Percentiles rank a stretch among this genome's conserved stretches.
phyloP scores from a whole-genome alignment of 2,797 vertebrate species.

The Hydrolagus colliei region DNA sequence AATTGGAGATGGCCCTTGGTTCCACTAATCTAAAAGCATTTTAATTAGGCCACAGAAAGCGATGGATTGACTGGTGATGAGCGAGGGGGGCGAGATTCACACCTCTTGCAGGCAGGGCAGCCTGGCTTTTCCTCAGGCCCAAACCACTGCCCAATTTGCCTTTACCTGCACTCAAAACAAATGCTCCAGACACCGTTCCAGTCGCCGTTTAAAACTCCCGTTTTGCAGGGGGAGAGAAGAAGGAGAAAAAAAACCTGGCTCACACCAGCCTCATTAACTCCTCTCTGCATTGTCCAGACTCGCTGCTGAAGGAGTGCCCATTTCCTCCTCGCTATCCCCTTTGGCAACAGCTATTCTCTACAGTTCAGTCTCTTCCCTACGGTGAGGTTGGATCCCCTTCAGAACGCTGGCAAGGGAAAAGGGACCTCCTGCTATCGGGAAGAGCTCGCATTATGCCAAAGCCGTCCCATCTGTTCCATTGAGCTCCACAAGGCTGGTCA shows the following conservation, averaged over 20 bases:
- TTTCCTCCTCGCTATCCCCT: not conserved
- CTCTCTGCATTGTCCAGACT: too few relatives aligned
- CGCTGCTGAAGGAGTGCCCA: not conserved
- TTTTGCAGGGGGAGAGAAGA: not conserved
- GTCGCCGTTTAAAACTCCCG: too few relatives aligned
- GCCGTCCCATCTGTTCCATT: not conserved
- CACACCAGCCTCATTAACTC: not conserved
- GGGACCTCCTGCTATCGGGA: not conserved
- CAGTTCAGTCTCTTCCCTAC: too few relatives aligned
- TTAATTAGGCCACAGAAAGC: slow-evolving; percentile 29
- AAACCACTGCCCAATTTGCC: too few relatives aligned
- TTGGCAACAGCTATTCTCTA: too few relatives aligned
- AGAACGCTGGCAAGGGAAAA: not conserved
- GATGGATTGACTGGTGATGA: slow-evolving; percentile 14
- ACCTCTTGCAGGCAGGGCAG: slow-evolving; percentile 10
- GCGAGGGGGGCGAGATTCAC: slow-evolving; percentile 6
- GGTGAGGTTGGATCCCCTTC: not conserved
- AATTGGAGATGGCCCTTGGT: slow-evolving; percentile 3
- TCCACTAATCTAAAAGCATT: slow-evolving; percentile 29
- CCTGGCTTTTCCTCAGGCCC: not conserved
- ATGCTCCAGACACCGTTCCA: too few relatives aligned
- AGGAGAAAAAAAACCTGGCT: not conserved
- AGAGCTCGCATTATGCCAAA: not conserved
- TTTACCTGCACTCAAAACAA: too few relatives aligned
- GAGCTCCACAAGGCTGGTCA: not conserved